Percentiles rank a stretch among this genome's conserved stretches.
These are phyloP conservation scores for Galaxea fascicularis DNA, from an alignment of 92 coral and sea anemone genomes.

Conservation along the genomic window DNA sequence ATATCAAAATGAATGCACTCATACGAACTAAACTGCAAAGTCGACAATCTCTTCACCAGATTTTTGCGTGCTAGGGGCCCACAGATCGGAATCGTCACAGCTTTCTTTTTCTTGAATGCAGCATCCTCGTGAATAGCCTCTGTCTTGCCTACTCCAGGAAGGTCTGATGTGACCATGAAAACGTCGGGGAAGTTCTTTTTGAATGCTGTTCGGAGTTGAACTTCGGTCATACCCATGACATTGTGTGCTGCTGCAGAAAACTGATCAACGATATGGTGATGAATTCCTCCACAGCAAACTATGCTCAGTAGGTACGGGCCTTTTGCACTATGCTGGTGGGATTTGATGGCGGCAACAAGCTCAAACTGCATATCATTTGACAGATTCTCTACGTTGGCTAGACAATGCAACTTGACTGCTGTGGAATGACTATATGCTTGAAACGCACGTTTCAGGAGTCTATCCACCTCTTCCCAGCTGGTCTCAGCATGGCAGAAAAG, in stretches of 20 bases:
- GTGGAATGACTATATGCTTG: conserved; percentile 65
- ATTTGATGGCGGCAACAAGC: conserved; percentile 77
- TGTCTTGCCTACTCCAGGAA: conserved; percentile 96
- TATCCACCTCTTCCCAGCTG: conserved; percentile 90
- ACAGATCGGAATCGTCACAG: conserved; percentile 84
- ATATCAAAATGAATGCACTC: conserved; percentile 87
- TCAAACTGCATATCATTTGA: conserved; percentile 89
- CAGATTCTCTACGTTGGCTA: conserved; percentile 92
- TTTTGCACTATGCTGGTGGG: conserved; percentile 33
- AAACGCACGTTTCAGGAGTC: conserved; percentile 86
- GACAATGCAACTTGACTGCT: conserved; percentile 75
- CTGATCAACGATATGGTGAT: conserved; percentile 92
- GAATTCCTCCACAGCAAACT: conserved; percentile 92
- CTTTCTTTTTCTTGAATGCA: conserved; percentile 52
- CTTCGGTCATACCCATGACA: conserved; percentile 87
- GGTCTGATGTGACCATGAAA: conserved; percentile 80
- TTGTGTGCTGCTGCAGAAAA: conserved; percentile 80
- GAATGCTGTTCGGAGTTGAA: conserved; percentile 67
- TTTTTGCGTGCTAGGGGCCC: conserved; percentile 83
- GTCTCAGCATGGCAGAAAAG: conserved; percentile 90
- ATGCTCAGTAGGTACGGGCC: conserved; percentile 77
- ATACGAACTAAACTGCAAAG: conserved; percentile 52
- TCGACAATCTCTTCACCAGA: conserved; percentile 70
- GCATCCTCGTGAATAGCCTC: conserved; percentile 79
- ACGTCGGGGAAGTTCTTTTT: conserved; percentile 72